These are phyloP conservation scores for Strix uralensis DNA, from an alignment of 2,113 vertebrate genomes.

Conservation along the genomic window DNA sequence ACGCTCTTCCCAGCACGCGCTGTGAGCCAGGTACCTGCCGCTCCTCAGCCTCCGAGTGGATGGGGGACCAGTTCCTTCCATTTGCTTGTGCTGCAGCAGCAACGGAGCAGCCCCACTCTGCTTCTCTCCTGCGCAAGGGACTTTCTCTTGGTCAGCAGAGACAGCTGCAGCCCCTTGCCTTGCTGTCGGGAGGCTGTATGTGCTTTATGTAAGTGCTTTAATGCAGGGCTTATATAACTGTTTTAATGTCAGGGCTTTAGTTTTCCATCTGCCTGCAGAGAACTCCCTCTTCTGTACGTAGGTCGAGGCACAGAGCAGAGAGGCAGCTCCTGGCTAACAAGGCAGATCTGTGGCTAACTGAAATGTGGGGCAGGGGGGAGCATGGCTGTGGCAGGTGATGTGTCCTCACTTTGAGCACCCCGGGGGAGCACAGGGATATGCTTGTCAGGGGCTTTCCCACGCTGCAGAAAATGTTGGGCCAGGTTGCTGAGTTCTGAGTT, in stretches of 20 bases:
- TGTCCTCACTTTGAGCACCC: not conserved
- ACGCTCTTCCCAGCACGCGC: accelerated
- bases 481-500: not conserved
- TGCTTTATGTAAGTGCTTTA: not conserved
- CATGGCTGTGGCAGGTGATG: accelerated
- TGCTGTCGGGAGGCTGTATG: not conserved
- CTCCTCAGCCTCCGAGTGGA: not conserved
- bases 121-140: not conserved
- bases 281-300: not conserved
- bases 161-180: not conserved
- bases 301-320: not conserved
- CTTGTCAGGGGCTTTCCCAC: not conserved
- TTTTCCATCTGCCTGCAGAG: not conserved
- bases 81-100: not conserved
- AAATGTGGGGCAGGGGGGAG: not conserved
- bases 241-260: not conserved
- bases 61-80: not conserved
- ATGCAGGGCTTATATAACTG: slow-evolving; percentile 15
- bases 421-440: not conserved
- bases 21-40: not conserved
- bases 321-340: not conserved
- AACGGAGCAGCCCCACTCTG: accelerated
- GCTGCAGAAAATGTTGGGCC: not conserved
- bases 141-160: not conserved
- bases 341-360: not conserved